phyloP scores from a whole-genome alignment of 1,140 invertebrate genomes.

The Pinna nobilis region DNA sequence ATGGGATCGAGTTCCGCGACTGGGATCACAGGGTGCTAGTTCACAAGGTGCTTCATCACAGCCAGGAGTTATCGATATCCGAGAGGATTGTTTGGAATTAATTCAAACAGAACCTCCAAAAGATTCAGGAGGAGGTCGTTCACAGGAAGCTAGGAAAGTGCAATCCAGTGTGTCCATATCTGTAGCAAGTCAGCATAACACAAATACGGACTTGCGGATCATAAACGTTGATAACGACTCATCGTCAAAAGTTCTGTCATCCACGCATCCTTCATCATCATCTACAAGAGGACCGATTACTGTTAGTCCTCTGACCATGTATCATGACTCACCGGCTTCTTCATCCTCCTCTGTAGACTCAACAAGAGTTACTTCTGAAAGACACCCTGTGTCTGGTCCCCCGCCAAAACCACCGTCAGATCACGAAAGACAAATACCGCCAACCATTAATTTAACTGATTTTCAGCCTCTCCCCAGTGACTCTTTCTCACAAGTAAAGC shows the following conservation, averaged over 20 bases:
- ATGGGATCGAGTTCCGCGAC: slow-evolving; percentile 28
- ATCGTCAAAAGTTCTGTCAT: slow-evolving; percentile 2
- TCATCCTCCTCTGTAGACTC: slow-evolving; percentile 25
- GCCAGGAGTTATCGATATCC: slow-evolving; percentile 27
- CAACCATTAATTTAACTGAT: no score
- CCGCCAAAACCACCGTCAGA: background rate
- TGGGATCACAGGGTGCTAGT: slow-evolving; percentile 20
- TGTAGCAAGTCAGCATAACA: slow-evolving; percentile 28
- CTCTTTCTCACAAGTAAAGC: background rate
- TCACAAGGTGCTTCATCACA: no score
- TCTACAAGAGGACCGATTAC: slow-evolving; percentile 19
- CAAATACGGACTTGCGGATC: slow-evolving; percentile 16
- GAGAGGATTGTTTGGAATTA: slow-evolving; percentile 28
- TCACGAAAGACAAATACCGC: no score
- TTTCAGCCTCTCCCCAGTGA: no score
- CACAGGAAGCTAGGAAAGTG: slow-evolving; percentile 2
- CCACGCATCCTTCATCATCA: background rate
- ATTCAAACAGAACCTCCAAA: slow-evolving; percentile 33
- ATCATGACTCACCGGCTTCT: slow-evolving; percentile 14
- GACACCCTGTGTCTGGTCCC: no score
- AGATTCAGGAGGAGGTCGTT: background rate
- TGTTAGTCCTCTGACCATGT: slow-evolving; percentile 22
- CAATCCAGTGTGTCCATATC: slow-evolving; percentile 22
- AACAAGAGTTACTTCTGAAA: background rate
- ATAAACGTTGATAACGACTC: slow-evolving; percentile 16